Base-by-base conservation (phyloP, 1,140 invertebrate species). In the Nebria ingens region DNA sequence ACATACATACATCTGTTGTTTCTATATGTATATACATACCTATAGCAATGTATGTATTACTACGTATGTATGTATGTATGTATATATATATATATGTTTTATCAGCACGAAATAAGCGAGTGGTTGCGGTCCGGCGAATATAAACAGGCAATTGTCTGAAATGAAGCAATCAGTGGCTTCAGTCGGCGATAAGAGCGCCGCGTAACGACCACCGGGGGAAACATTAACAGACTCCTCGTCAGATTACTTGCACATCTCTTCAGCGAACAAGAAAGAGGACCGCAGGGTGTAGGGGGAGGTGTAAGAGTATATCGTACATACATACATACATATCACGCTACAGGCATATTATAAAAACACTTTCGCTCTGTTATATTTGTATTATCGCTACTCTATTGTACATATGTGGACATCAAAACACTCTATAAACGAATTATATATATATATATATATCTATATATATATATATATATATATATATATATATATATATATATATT, bases 131-230 rank as follows among this genome's bases (percentile, higher is more conserved):
- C 64, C 62, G 65, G 64, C 63, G 66, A 70, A 68, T 69, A 70
- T 70, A 70, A 70, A 70, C 68, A 70, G 68, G 68, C 68, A 70
- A 70, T 70, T 70, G 67, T 69, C 67, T 69, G 66, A 67, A 68
- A 69, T 69, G 68, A 70, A 70, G 67, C 67, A 70, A 70, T 70
- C 68, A 70, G 68, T 70, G 67, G 68, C 65, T 66, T n/a, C 62
- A 63, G 66, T 64, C 62, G 67, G 66, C 66, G 68, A 70, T 70
- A 70, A 70, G 68, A 68, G 66, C 66, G 59, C 65, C 66, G 62
- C 67, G 62, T 69, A 70, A 70, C 67, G 67, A 70, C 65, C 66
- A 61, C 62, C 67, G 60, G 57, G 68, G 68, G 68, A 70, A 66
- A 66, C 68, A 70, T 70, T 70, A 70, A 70, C 68, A 68, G 68